Conservation (phyloP, 23 tunicate species). For the Aplidium turbinatum region DNA sequence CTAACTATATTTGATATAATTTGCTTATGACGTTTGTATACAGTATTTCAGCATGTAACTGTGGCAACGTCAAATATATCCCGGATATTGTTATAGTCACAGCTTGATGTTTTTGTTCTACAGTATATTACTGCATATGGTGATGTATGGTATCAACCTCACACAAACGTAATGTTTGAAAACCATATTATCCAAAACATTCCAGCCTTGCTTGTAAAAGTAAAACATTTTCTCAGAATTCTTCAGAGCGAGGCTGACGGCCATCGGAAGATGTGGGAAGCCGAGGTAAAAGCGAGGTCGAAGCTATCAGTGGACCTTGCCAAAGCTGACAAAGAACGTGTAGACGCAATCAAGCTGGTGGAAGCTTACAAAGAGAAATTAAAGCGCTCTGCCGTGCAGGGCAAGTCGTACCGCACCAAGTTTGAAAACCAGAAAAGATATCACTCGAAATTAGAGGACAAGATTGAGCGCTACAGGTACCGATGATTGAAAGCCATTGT, state of each 20-base stretch:
- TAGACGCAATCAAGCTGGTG: constrained; percentile 37
- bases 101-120: no score
- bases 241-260: constrained; percentile 71
- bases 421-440: constrained; percentile 35
- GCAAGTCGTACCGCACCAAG: constrained; percentile 49
- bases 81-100: no score
- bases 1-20: no score
- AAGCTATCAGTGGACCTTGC: constrained; percentile 48
- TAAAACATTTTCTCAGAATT: constrained; percentile 42
- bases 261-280: constrained; percentile 78
- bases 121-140: no score
- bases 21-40: no score
- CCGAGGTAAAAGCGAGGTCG: constrained; percentile 69
- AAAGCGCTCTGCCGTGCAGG: constrained; percentile 36
- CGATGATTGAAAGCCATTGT: no score
- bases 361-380: constrained; percentile 31
- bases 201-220: no score
- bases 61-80: no score
- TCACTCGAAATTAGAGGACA: constrained; percentile 24
- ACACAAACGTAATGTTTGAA: no score
- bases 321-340: constrained; percentile 41
- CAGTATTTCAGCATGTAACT: no score
- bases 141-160: no score
- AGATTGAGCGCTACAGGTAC: constrained; percentile 63
- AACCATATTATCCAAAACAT: no score